Evolutionary conservation across 2,888 invertebrate genomes (phyloP).

Genomic region (Ptychoptera albimana): DNA sequence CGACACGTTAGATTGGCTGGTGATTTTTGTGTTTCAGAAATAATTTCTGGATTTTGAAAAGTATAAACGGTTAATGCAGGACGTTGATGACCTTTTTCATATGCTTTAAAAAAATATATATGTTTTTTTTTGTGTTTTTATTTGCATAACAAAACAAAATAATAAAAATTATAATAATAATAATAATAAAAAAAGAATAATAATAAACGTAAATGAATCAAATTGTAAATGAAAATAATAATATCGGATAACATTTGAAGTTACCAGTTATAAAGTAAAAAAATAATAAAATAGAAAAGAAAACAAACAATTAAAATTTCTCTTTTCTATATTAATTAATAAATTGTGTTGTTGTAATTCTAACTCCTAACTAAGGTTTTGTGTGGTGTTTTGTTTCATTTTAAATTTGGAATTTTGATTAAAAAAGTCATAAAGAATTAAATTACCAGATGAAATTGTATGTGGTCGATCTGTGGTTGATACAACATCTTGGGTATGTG

Average conservation of each 20-base stretch:
- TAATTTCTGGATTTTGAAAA: conserved; percentile 59
- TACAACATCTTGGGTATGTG: conserved; percentile 30
- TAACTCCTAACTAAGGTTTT: no score
- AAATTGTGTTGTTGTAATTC: no score
- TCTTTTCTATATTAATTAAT: no score
- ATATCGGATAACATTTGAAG: no score
- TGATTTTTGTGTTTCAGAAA: conserved; percentile 31
- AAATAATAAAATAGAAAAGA: no score
- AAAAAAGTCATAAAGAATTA: neutral
- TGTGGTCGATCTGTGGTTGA: conserved; percentile 70
- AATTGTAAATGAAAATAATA: no score
- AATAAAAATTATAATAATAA: conserved; percentile 1
- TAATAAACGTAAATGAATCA: neutral
- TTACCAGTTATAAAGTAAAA: no score
- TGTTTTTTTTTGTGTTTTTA: no score
- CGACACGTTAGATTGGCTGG: conserved; percentile 37
- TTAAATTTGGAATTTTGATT: no score
- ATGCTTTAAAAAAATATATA: conserved; percentile 37
- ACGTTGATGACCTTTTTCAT: conserved; percentile 72
- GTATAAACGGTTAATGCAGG: conserved; percentile 78
- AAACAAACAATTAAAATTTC: no score
- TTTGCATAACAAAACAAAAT: conserved; percentile 1
- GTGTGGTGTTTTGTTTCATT: no score
- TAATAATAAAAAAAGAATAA: no score
- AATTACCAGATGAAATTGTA: conserved; percentile 70